phyloP scores from a whole-genome alignment of 2,113 vertebrate species.

The Dascyllus trimaculatus region DNA sequence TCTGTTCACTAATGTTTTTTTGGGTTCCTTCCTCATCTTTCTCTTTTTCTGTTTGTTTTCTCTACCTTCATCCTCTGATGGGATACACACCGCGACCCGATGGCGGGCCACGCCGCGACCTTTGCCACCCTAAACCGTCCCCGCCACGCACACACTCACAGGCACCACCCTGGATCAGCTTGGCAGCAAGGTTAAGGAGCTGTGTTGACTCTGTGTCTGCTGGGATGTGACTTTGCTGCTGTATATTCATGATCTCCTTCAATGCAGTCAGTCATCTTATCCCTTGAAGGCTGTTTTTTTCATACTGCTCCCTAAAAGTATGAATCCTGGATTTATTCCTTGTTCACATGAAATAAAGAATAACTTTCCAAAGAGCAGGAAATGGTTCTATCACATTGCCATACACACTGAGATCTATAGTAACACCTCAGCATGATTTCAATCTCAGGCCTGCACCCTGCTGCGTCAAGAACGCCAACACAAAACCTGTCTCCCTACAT shows the following conservation, averaged over 20 bases:
- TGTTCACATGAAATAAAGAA: slow-evolving; percentile 49
- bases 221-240: slow-evolving; percentile 63
- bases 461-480: slow-evolving; percentile 47
- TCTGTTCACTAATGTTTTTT: slow-evolving; percentile 66
- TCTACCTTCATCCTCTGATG: slow-evolving; percentile 65
- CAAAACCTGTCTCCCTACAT: slow-evolving; percentile 41
- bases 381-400: slow-evolving; percentile 52
- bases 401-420: slow-evolving; percentile 48
- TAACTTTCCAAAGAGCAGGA: slow-evolving; percentile 40
- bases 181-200: slow-evolving; percentile 44
- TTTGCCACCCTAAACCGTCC: slow-evolving; percentile 27
- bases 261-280: slow-evolving; percentile 43
- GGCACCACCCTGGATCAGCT: slow-evolving; percentile 6
- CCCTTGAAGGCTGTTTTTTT: slow-evolving; percentile 45
- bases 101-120: slow-evolving; percentile 42
- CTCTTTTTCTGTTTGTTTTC: slow-evolving; percentile 72
- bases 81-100: slow-evolving; percentile 60
- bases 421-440: slow-evolving; percentile 58
- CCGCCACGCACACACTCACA: slow-evolving; percentile 21
- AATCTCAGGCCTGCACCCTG: slow-evolving; percentile 29
- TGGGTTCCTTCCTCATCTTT: slow-evolving; percentile 67
- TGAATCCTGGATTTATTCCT: slow-evolving; percentile 7
- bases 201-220: slow-evolving; percentile 59
- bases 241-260: slow-evolving; percentile 72
- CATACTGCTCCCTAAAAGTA: slow-evolving; percentile 35